phyloP scores from a whole-genome alignment of 2,888 invertebrate genomes.

The Nomada ruficornis region DNA sequence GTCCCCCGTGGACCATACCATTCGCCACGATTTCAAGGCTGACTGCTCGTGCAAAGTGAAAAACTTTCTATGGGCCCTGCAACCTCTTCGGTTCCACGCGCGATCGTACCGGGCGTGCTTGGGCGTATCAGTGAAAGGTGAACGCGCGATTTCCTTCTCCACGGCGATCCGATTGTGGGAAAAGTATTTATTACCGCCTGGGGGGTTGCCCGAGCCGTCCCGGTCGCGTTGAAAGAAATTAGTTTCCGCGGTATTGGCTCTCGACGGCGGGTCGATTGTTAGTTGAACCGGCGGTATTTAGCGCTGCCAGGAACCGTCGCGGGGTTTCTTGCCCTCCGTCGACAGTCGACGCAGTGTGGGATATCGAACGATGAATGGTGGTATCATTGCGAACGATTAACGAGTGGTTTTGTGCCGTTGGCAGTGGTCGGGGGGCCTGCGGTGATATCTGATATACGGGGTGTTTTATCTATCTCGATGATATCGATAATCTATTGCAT shows the following conservation, averaged over 20 bases:
- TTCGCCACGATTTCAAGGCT: conserved; percentile 78
- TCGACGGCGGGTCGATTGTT: background rate
- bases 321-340: background rate
- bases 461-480: background rate
- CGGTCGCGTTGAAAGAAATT: conserved; percentile 14
- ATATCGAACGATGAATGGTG: conserved; percentile 8
- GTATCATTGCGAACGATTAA: conserved; percentile 20
- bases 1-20: conserved; percentile 60
- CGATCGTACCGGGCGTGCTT: conserved; percentile 3
- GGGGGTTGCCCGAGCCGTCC: background rate
- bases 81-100: conserved; percentile 11
- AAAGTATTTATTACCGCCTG: conserved; percentile 24
- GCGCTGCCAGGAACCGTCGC: background rate
- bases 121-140: conserved; percentile 20
- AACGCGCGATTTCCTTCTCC: conserved; percentile 28
- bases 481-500: conserved; percentile 2
- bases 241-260: conserved; percentile 5
- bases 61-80: conserved; percentile 70
- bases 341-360: background rate
- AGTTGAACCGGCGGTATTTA: background rate
- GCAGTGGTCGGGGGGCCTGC: background rate
- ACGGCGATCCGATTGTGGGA: conserved; percentile 3
- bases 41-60: conserved; percentile 79
- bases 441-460: background rate
- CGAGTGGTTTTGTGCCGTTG: conserved; percentile 10